Evolutionary conservation across 2,888 invertebrate genomes (phyloP), one percentile per base, ranked within the genome.

Genomic region (Psylliodes chrysocephalus): DNA sequence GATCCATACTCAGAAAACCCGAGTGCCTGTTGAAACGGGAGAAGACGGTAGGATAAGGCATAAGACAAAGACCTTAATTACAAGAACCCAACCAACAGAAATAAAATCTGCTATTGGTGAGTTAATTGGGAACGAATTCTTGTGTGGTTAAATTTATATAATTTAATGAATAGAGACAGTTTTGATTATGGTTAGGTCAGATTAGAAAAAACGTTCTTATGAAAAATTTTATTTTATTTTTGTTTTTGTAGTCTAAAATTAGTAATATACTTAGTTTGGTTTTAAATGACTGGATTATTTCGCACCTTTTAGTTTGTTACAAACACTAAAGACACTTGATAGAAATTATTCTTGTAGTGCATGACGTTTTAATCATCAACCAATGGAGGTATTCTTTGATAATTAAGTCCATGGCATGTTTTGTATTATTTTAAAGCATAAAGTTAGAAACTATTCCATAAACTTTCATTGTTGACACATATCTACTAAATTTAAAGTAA

Each of bases 1-100:
- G 91, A 92, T 92, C 71, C 91, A 91, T 78, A 92, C 92, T 0
- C 89, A 90, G 76, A 90, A 88, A 73, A 85, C 86, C 49, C 81
- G 86, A 30, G 84, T 86, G 1, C 81, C 86, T 0, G 83, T 85
- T 0, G 85, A 86, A 54, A 82, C 84, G 1, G 82, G 81, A 6
- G 85, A 85, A 55, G 85, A 85, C 12, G 85, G 85, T 0, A 86
- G 86, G 56, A 71, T 82, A 22, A 70, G 85, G 28, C 87, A 87
- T 54, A 87, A 86, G 71, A 86, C 87, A 0, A 86, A 85, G 72
- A 87, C 87, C 0, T 81, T 86, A 75, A 84, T 88, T 0, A 86
- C 86, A 1, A 80, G 85, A 68, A 86, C 86, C 6, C 81, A 82
- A 70, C 82, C 82, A 1, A 82, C 85, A 0, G 85, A 86, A 68